Base-by-base conservation (phyloP, 1,140 invertebrate genomes). In the Orchesella cincta region DNA sequence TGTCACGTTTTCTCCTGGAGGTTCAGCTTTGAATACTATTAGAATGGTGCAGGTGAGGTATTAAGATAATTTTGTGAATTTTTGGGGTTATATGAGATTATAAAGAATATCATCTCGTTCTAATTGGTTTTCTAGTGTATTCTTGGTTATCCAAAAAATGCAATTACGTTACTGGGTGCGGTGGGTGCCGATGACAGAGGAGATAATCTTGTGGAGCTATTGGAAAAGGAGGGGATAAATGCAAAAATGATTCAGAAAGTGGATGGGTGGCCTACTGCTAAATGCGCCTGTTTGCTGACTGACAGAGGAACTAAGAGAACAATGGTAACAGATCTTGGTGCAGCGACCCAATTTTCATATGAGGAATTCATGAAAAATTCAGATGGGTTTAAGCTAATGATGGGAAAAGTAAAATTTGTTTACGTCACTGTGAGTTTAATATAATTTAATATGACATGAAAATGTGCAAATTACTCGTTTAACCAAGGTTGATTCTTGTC, bases 241-340 rank as follows among this genome's bases (percentile, higher is more conserved):
- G 1, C 57, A 52, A 71, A 64, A 20, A 51, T 23, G 54, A 23
- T 57, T 57, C 75, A 76, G 26, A 29, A 51, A 26, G 54, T 76
- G 31, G 29, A 57, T 46, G 46, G 54, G 31, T 62, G 51, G 8
- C 67, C 75, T 12, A 76, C 75, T 71, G 75, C 64, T 26, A 23
- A 46, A 0, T 76, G 75, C 54, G 75, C 75, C 26, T 57, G 35
- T 71, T 76, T 76, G 26, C n/a, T 57, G 14, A 57, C 54, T 5
- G 34, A 39, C 29, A 64, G 67, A 36, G 64, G 75, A 0, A 36
- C 26, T 29, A 64, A 36, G 14, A 34, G 75, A 18, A 76, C 62
- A 23, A 31, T 76, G 36, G 36, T 76, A 51, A 76, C 75, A 20
- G 57, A 76, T 34, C 46, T 76, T 12, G 75, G 75, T 14, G 75